A percentile compares a stretch with the other conserved stretches of the same genome.
Evolutionary conservation across 2,888 invertebrate species (phyloP).

Genomic region (Drosophila nr. medialis): DNA sequence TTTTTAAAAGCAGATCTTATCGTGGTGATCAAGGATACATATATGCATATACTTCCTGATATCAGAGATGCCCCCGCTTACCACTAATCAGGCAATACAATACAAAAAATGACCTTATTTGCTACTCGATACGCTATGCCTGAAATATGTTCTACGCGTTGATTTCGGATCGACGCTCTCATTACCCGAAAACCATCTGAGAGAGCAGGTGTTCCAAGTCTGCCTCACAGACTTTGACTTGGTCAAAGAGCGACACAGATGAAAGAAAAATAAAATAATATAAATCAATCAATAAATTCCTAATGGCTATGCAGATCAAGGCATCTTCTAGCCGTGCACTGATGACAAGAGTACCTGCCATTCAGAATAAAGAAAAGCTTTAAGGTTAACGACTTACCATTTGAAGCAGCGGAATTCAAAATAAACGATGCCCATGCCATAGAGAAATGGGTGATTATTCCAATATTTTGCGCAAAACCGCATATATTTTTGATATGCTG

Average conservation of each 20-base stretch:
- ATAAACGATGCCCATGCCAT: slow-evolving; percentile 97
- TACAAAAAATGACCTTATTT: too few species aligned
- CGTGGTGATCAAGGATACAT: too few species aligned
- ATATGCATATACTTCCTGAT: too few species aligned
- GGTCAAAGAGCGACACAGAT: not conserved
- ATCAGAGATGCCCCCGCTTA: too few species aligned
- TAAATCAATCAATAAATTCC: not conserved
- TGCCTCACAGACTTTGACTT: not conserved
- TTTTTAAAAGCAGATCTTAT: not conserved
- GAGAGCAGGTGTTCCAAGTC: too few species aligned
- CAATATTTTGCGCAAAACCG: slow-evolving; percentile 91
- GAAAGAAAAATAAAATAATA: not conserved
- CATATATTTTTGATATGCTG: slow-evolving; percentile 97
- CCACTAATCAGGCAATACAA: too few species aligned
- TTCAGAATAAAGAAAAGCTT: not conserved
- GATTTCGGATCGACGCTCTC: too few species aligned
- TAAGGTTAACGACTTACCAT: slow-evolving; percentile 90
- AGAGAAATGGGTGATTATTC: slow-evolving; percentile 96
- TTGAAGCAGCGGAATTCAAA: slow-evolving; percentile 98
- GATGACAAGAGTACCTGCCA: not conserved
- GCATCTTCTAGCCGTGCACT: not conserved
- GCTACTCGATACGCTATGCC: too few species aligned
- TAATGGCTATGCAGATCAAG: not conserved
- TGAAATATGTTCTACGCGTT: too few species aligned
- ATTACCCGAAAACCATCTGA: too few species aligned